Evolutionary conservation across 2,797 vertebrate species (phyloP), one percentile per base, ranked within the genome.

Genomic region (Poliocrania exsul): DNA sequence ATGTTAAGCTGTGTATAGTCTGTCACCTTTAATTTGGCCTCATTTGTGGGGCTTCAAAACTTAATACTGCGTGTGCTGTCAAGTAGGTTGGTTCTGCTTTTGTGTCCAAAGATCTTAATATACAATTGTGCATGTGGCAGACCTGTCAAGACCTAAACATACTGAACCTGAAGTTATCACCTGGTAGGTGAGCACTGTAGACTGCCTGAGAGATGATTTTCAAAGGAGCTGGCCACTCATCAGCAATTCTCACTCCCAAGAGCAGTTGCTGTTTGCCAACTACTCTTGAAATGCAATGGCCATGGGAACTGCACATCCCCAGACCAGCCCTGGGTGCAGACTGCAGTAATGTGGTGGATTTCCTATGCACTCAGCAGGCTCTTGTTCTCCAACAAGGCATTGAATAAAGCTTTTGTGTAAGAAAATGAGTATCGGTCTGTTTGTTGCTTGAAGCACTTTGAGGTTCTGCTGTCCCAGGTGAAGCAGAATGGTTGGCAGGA

Each of bases 291-390:
- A 82, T 6, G 2, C 0, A 0, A 19, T 46, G 61, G 33, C 54
- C 3, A 0, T 10, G 3, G 50, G 42, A 86, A 20, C n/a, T 54
- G 29, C 35, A 13, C 0, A 0, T 75, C n/a, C 23, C 7, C 28
- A 71, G 16, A 16, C 69, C 29, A 28, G 26, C 38, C 3, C 28
- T 72, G 25, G 29, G 7, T 35, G 37, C 38, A 20, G 4, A 2
- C 6, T 78, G 42, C 53, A 44, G 77, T 18, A 69, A 29, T 29
- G 25, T n/a, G 61, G 11, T 44, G 35, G 16, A 31, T 90, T 81
- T 86, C 21, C 50, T 69, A 1, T 5, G 1, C 0, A 0, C 25
- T 79, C 2, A 8, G 38, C 15, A 58, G 29, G 33, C 28, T 85
- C 49, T 50, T 69, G 3, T 56, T 86, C 46, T 88, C 25, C 7